A percentile compares a stretch with the other conserved stretches of the same genome.
Evolutionary conservation across 2,888 invertebrate species (phyloP).

Genomic region (Atrina japonica): DNA sequence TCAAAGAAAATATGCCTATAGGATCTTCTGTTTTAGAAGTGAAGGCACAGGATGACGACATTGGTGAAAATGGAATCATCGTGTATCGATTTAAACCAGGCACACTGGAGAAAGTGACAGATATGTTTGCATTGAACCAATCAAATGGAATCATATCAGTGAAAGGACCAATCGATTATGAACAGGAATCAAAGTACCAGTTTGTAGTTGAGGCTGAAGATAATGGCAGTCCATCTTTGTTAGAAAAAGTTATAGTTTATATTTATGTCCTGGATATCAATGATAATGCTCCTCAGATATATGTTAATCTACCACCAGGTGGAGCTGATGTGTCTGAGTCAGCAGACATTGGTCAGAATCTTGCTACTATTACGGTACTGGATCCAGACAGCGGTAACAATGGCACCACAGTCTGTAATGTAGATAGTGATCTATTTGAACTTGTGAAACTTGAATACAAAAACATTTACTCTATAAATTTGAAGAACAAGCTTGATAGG

Average conservation of each 20-base stretch:
- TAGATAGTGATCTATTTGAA: conserved; percentile 62
- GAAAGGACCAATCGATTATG: conserved; percentile 90
- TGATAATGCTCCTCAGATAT: conserved; percentile 93
- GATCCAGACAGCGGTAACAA: conserved; percentile 70
- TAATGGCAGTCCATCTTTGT: conserved; percentile 56
- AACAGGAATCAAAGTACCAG: conserved; percentile 88
- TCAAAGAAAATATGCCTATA: conserved; percentile 53
- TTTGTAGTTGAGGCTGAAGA: conserved; percentile 84
- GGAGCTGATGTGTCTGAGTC: conserved; percentile 83
- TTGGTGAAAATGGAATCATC: conserved; percentile 87
- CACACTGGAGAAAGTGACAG: conserved; percentile 46
- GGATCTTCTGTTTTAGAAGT: conserved; percentile 81
- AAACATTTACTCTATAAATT: conserved; percentile 65
- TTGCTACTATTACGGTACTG: conserved; percentile 93
- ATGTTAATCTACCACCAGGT: conserved; percentile 92
- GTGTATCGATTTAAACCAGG: conserved; percentile 77
- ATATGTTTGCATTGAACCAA: conserved; percentile 85
- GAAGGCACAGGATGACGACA: conserved; percentile 91
- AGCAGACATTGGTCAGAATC: conserved; percentile 93
- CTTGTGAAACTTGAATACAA: conserved; percentile 55
- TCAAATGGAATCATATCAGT: conserved; percentile 92
- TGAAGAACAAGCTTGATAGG: conserved; percentile 65
- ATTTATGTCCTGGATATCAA: conserved; percentile 86
- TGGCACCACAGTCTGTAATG: conserved; percentile 65
- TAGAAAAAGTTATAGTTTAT: conserved; percentile 83